Percentiles rank a stretch among this genome's conserved stretches.
Evolutionary conservation across 2,113 vertebrate genomes (phyloP).

Genomic region (Tetrax tetrax): DNA sequence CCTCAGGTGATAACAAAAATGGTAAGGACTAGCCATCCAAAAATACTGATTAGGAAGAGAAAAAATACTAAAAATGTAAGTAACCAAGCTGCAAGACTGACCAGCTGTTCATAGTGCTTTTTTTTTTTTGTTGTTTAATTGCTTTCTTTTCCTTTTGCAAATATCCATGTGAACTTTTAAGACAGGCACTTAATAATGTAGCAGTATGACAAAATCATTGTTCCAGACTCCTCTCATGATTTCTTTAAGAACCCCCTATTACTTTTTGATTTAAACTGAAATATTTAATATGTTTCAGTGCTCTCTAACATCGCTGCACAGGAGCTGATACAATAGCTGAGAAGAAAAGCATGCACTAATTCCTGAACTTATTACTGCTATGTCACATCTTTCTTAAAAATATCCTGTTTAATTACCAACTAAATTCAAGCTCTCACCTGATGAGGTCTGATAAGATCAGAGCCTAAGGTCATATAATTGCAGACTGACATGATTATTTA

Average conservation of each 20-base stretch:
- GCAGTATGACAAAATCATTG: not conserved
- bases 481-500: not conserved
- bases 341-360: not conserved
- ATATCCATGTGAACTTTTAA: not conserved
- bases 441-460: not conserved
- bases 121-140: not conserved
- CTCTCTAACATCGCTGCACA: not conserved
- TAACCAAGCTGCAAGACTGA: not conserved
- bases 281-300: not conserved
- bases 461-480: not conserved
- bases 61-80: not conserved
- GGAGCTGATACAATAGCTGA: not conserved
- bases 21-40: not conserved
- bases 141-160: not conserved
- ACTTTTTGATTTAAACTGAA: not conserved
- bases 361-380: not conserved
- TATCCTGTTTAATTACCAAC: not conserved
- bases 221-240: not conserved
- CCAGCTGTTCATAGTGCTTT: not conserved
- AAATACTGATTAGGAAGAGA: not conserved
- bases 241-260: not conserved
- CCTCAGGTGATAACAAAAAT: not conserved
- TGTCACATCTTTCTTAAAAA: not conserved
- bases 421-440: not conserved
- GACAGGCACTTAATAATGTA: not conserved